These are phyloP conservation scores for Falcaria lacertinaria DNA, from an alignment of 2,888 invertebrate species.

Conservation along the genomic window DNA sequence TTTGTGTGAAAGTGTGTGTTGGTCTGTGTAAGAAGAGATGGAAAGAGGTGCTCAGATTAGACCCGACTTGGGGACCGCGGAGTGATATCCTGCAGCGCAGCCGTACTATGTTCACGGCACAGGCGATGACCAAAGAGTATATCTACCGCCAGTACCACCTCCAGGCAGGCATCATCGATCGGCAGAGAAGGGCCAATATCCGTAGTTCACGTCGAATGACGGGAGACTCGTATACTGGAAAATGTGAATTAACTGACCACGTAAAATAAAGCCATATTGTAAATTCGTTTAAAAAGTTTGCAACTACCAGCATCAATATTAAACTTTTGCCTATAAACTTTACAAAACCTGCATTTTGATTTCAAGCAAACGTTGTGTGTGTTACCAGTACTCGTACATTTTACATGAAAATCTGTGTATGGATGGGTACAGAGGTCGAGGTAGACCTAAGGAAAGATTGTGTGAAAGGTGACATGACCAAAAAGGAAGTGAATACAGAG, in stretches of 20 bases:
- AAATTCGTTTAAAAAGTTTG: too few species aligned
- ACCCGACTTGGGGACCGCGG: slow-evolving; percentile 58
- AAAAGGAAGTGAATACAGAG: too few species aligned
- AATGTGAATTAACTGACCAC: background rate
- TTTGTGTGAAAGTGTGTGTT: slow-evolving; percentile 11
- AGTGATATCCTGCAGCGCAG: slow-evolving; percentile 55
- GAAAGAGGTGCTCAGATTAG: slow-evolving; percentile 27
- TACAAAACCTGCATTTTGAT: too few species aligned
- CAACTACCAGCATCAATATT: too few species aligned
- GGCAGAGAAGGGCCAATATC: slow-evolving; percentile 49
- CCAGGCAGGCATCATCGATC: slow-evolving; percentile 55
- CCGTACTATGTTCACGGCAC: slow-evolving; percentile 68
- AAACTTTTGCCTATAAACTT: too few species aligned
- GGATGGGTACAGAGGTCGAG: too few species aligned
- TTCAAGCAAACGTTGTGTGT: too few species aligned
- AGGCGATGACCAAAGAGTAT: slow-evolving; percentile 75
- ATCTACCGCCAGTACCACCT: slow-evolving; percentile 70
- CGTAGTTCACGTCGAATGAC: background rate
- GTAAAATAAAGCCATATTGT: too few species aligned
- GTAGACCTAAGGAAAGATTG: too few species aligned
- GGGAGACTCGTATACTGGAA: background rate
- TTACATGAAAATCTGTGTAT: too few species aligned
- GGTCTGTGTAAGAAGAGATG: slow-evolving; percentile 29
- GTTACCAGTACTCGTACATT: too few species aligned
- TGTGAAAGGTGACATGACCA: too few species aligned